Evolutionary conservation across 2,113 vertebrate genomes (phyloP), one percentile per base, ranked within the genome.

Genomic region (Casuarius casuarius): DNA sequence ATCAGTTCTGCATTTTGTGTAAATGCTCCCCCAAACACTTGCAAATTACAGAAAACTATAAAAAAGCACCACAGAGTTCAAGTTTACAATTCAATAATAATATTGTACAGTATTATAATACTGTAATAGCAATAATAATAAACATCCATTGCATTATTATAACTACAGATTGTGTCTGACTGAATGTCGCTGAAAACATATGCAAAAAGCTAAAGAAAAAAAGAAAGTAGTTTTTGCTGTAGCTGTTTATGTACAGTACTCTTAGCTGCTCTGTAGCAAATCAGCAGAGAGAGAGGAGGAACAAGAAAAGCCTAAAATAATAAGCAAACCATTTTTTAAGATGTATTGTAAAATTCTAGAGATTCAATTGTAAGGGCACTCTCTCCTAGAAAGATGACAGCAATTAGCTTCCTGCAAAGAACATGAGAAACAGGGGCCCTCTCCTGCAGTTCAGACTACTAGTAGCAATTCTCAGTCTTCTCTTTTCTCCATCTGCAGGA

Each of bases 51-150:
- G 58, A 90, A 94, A 95, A 93, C 46, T 76, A 63, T 88, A 90
- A 88, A 97, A 95, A 95, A 58, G 44, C 67, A 90, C 49, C 38
- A 74, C 62, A 85, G 78, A 91, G 71, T 90, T 96, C 49, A 92
- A 87, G 78, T 91, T 91, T 90, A 80, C 75, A 94, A 80, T 95
- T 96, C 63, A 93, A 85, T 91, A 94, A 89, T 95, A 94, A 80
- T 87, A 95, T 59, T 82, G 81, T 92, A 89, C 52, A 35, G 52
- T 68, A 51, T 78, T 78, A 90, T 93, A 94, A 92, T 95, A 96
- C 92, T 94, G 71, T 82, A 82, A 92, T 75, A 94, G 61, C 54
- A 94, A 94, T 94, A 94, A 95, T 95, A 95, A 82, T 72, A 91
- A 95, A 68, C 31, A 84, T 52, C n/a, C 35, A 58, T 88, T 91